Evolutionary conservation across 2,113 vertebrate species (phyloP).

Genomic region (Tetrao urogallus): DNA sequence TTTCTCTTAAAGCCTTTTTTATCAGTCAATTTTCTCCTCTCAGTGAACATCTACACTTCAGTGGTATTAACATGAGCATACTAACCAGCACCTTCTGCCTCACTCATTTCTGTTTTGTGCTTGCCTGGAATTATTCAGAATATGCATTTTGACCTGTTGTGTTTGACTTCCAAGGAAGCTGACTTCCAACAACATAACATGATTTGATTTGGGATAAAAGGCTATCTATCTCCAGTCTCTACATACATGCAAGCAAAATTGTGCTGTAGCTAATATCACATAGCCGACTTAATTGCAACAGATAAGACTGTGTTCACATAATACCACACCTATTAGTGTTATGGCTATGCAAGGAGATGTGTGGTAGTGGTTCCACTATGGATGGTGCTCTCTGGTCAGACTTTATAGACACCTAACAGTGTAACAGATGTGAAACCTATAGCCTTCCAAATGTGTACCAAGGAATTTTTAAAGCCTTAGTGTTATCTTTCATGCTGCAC

Average conservation of each 20-base stretch:
- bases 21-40: constrained; percentile 50
- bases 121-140: constrained; percentile 4
- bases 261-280: background rate
- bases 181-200: background rate
- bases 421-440: background rate
- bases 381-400: background rate
- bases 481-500: background rate
- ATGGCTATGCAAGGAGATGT: background rate
- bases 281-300: background rate
- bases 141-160: background rate
- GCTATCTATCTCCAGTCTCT: background rate
- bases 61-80: background rate
- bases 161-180: background rate
- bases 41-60: constrained; percentile 12
- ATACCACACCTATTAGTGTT: background rate
- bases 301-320: background rate
- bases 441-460: background rate
- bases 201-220: background rate
- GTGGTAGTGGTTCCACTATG: background rate
- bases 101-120: background rate
- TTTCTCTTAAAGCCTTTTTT: constrained; percentile 44
- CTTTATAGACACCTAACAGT: background rate
- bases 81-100: background rate
- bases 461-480: background rate
- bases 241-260: background rate